These are phyloP conservation scores for Paramormyrops kingsleyae DNA, from an alignment of 2,113 vertebrate species.

Conservation along the genomic window DNA sequence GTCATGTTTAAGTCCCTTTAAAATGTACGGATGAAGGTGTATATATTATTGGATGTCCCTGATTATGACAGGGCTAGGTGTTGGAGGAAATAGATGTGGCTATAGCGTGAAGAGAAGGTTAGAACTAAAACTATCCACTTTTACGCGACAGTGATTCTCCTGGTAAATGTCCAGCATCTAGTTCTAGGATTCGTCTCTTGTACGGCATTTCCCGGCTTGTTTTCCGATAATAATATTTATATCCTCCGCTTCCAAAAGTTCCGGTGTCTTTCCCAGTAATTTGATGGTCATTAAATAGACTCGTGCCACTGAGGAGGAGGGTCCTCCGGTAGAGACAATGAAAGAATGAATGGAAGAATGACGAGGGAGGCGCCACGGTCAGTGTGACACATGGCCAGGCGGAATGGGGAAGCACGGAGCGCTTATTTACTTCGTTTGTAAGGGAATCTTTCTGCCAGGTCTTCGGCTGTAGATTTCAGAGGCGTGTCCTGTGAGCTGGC, in stretches of 20 bases:
- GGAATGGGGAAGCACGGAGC: background rate
- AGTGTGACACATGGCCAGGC: background rate
- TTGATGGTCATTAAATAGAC: background rate
- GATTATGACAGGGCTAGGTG: background rate
- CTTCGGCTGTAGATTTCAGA: background rate
- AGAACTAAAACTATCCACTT: background rate
- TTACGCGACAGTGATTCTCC: background rate
- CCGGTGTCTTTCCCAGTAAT: background rate
- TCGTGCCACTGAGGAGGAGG: background rate
- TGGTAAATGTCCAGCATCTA: background rate
- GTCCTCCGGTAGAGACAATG: background rate
- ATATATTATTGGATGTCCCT: background rate
- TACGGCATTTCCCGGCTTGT: background rate
- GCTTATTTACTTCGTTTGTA: background rate
- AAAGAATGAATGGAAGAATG: background rate
- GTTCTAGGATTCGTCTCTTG: background rate
- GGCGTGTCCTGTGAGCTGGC: background rate
- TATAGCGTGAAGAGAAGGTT: background rate
- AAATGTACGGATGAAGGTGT: background rate
- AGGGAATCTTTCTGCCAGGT: background rate
- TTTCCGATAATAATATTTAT: background rate
- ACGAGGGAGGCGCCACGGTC: background rate
- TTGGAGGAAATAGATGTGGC: background rate
- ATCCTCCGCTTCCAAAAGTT: background rate
- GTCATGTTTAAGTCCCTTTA: background rate